Evolutionary conservation across 2,797 vertebrate species (phyloP).

Genomic region (Delichon dasypus): DNA sequence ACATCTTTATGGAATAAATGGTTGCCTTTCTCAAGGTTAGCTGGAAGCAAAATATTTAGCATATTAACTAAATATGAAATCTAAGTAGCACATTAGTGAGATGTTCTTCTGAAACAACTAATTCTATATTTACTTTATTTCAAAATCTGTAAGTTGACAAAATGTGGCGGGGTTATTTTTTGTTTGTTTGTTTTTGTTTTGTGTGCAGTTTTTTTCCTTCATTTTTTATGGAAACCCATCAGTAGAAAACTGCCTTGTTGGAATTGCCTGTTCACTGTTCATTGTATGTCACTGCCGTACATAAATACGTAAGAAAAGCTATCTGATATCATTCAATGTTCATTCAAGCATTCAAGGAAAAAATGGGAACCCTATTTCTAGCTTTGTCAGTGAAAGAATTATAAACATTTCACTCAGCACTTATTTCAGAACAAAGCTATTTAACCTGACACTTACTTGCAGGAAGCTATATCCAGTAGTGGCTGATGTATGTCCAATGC

Average conservation of each 20-base stretch:
- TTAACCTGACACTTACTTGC: conserved; percentile 14
- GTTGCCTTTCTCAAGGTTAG: not conserved
- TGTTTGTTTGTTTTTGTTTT: not conserved
- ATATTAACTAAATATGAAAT: not conserved
- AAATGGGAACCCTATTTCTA: conserved; percentile 8
- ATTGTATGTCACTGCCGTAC: not conserved
- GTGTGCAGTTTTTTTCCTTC: not conserved
- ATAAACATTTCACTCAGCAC: not conserved
- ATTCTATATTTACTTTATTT: not conserved
- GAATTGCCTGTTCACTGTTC: conserved; percentile 5
- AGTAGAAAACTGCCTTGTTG: not conserved
- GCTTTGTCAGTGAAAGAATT: conserved; percentile 13
- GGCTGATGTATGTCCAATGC: not conserved
- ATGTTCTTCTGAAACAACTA: not conserved
- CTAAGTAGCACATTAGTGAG: not conserved
- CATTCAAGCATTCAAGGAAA: conserved; percentile 12
- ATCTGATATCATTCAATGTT: not conserved
- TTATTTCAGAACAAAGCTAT: conserved; percentile 5
- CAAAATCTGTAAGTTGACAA: not conserved
- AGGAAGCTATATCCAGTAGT: not conserved
- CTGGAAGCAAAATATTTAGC: not conserved
- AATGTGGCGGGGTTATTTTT: not conserved
- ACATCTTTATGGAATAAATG: not conserved
- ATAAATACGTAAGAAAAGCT: not conserved
- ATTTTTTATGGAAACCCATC: not conserved